These are phyloP conservation scores for Dendrolimus pini DNA, from an alignment of 2,888 invertebrate genomes.

Conservation along the genomic window DNA sequence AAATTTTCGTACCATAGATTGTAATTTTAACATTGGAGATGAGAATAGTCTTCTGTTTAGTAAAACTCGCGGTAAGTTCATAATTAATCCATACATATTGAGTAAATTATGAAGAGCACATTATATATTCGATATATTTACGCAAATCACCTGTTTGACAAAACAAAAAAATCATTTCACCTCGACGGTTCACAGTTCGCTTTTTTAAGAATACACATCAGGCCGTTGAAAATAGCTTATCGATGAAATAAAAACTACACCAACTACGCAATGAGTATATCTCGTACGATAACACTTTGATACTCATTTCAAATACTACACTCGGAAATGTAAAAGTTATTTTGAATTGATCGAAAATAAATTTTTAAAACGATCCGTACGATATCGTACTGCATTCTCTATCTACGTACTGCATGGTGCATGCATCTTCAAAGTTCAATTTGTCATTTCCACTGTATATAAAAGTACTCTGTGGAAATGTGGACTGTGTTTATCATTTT, in stretches of 20 bases:
- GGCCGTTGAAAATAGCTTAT: slow-evolving; percentile 2
- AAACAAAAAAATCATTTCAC: slow-evolving; percentile 5
- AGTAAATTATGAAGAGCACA: background rate
- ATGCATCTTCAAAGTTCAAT: too few species aligned
- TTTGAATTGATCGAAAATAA: too few species aligned
- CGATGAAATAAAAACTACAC: background rate
- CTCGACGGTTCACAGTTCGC: slow-evolving; percentile 8
- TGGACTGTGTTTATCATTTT: too few species aligned
- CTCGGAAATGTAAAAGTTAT: too few species aligned
- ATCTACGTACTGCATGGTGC: too few species aligned
- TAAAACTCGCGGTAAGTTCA: slow-evolving; percentile 37
- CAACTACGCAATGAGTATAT: too few species aligned
- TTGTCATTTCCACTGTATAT: too few species aligned
- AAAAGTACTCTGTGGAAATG: too few species aligned
- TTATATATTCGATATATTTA: slow-evolving; percentile 2
- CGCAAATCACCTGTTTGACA: slow-evolving; percentile 2
- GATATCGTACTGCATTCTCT: too few species aligned
- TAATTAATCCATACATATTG: slow-evolving; percentile 33
- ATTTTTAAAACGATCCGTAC: too few species aligned
- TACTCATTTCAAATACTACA: too few species aligned
- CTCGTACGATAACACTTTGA: too few species aligned
- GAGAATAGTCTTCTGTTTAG: slow-evolving; percentile 32
- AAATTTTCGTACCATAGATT: slow-evolving; percentile 42
- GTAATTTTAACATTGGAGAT: slow-evolving; percentile 43
- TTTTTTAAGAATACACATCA: slow-evolving; percentile 4